Base-by-base conservation (phyloP, 2,888 invertebrate genomes). In the Sphaerophoria rueppellii region DNA sequence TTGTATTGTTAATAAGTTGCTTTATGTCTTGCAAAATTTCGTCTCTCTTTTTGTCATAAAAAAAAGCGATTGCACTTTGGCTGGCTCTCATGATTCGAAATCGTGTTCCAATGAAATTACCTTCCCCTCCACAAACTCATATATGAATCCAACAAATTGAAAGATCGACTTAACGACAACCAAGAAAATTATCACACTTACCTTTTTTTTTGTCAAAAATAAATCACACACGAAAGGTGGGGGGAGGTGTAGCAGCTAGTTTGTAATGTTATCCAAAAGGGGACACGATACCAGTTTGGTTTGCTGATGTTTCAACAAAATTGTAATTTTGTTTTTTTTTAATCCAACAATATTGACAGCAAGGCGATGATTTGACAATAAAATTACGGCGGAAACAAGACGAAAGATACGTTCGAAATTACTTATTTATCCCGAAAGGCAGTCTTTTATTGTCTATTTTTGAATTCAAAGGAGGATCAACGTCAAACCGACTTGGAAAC, bases 401-500 rank as follows among this genome's bases (percentile, higher is more conserved):
- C 61, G 24, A 1, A 40, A 12, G 43, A 43, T 40, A 61, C 61
- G 57, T 37, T 40, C 12, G n/a, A 43, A 81, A 24, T 24, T 43
- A 71, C 40, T 46, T n/a, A 65, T 54, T 71, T 61, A 61, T 57
- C 71, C 71, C 82, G 74, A 75, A 67, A 55, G 54, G 67, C 43
- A 43, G 11, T 40, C 40, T 71, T 40, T 11, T 40, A 9, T 54
- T 14, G 11, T 40, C 40, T 71, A 24, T 11, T 40, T 14, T 54
- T n/a, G 12, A 40, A 50, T 5, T 14, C 9, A 81, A 58, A 72
- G 70, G 63, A 82, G 77, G 77, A 69, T 70, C 65, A 77, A 88
- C 88, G 88, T 88, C 88, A 87, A 87, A 87, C 87, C 87, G 75
- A 78, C 85, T 87, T 86, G 88, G 78, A 87, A 88, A 83, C 86